Base-by-base conservation (phyloP, 2,888 invertebrate genomes). In the Neuroscelio doddi region DNA sequence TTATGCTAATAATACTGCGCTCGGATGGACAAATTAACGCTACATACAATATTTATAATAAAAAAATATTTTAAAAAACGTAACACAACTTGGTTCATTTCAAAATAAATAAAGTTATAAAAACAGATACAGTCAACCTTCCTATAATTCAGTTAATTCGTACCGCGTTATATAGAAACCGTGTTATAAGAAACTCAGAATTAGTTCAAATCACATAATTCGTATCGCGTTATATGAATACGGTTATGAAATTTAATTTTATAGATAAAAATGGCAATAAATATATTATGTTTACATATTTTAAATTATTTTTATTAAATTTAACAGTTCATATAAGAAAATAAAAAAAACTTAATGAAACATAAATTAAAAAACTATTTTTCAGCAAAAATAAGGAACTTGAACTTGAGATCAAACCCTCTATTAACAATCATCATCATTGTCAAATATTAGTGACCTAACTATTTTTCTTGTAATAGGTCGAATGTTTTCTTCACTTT, bases 361-460 rank as follows among this genome's bases (percentile, higher is more conserved):
- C 3, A 1, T 14, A 38, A 38, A 10, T 9, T 38, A 14, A 14
- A 10, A 10, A 38, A 14, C 9, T 38, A 3, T 38, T 38, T 38
- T 38, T 9, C 15, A 38, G 12, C 38, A 38, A 38, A 38, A 38
- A 38, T 15, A n/a, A n/a, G n/a, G n/a, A n/a, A n/a, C n/a, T n/a
- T n/a, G n/a, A n/a, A n/a, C n/a, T n/a, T n/a, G n/a, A n/a, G n/a
- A n/a, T n/a, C n/a, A n/a, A n/a, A n/a, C n/a, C n/a, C n/a, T 9
- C 9, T 38, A 4, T 38, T 38, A 38, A 38, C 16, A 38, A 3
- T 21, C 21, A 38, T 38, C 15, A 4, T 38, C 38, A 38, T 3
- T 12, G 16, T 38, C 38, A 38, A 38, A 38, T 38, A 38, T 38
- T 4, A 14, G 16, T 38, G 38, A 14, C 38, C 38, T 38, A 38